A percentile compares a stretch with the other conserved stretches of the same genome.
Conservation (phyloP, 2,888 invertebrate genomes). For the Dryomyza anilis region DNA sequence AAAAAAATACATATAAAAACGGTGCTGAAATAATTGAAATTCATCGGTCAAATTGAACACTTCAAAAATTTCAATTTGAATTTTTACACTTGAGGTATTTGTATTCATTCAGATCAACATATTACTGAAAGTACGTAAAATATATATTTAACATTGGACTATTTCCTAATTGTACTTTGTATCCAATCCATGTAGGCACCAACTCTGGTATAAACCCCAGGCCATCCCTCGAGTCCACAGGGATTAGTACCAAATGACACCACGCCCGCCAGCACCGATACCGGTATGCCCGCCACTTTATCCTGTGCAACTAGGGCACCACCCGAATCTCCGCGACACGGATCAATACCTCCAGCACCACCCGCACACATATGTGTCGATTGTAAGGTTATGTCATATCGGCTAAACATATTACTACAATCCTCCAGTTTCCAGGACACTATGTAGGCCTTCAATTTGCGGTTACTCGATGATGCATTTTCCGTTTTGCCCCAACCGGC, state of each 20-base stretch:
- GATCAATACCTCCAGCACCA: conserved; percentile 64
- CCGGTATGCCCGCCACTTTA: conserved; percentile 27
- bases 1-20: no score
- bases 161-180: no score
- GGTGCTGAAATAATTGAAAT: no score
- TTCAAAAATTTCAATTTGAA: no score
- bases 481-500: conserved; percentile 73
- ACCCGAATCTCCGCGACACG: conserved; percentile 68
- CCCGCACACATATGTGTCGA: conserved; percentile 67
- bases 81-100: no score
- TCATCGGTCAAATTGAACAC: no score
- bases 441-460: conserved; percentile 65
- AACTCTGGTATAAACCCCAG: conserved; percentile 70
- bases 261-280: conserved; percentile 63
- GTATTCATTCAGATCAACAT: no score
- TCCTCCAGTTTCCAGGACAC: conserved; percentile 60
- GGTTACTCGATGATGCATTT: conserved; percentile 60
- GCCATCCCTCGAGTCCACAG: conserved; percentile 67
- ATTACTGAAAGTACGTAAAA: no score
- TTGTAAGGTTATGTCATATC: no score
- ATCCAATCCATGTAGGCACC: conserved; percentile 68
- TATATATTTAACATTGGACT: no score
- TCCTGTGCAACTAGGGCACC: conserved; percentile 60
- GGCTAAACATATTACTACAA: conserved; percentile 65
- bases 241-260: conserved; percentile 70